phyloP scores from a whole-genome alignment of 2,797 vertebrate species.

The Florisuga fusca region DNA sequence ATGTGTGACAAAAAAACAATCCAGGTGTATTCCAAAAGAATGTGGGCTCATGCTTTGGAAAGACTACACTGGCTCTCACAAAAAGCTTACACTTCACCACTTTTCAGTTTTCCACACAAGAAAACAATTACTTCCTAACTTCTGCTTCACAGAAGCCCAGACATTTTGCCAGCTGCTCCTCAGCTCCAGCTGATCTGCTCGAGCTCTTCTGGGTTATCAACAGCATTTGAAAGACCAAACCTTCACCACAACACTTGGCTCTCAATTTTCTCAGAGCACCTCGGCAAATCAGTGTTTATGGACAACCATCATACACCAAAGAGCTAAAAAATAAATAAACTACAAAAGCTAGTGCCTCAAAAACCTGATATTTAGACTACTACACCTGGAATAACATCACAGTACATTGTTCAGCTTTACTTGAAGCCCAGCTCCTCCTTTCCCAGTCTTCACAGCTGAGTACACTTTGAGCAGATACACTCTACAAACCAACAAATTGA shows the following conservation, averaged over 20 bases:
- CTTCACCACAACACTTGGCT: neutral
- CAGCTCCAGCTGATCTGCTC: neutral
- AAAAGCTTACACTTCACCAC: neutral
- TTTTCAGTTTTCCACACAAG: neutral
- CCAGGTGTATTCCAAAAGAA: fast-evolving
- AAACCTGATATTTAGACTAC: neutral
- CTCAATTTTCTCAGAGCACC: neutral
- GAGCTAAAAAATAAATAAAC: neutral
- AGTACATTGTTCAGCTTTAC: neutral
- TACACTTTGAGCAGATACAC: neutral
- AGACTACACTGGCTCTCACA: fast-evolving
- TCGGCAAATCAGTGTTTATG: neutral
- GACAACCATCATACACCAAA: neutral
- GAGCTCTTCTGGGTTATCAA: neutral
- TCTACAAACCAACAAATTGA: neutral
- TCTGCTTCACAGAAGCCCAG: neutral
- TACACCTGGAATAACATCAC: neutral
- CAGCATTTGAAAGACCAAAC: neutral
- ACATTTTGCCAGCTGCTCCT: neutral
- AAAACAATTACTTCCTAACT: neutral
- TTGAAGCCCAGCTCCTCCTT: neutral
- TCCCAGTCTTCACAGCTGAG: neutral
- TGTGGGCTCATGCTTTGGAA: neutral
- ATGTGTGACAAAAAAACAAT: fast-evolving
- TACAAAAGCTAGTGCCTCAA: neutral